These are phyloP conservation scores for Tarsius wallacei DNA, from an alignment of 2,797 vertebrate genomes.

Conservation along the genomic window DNA sequence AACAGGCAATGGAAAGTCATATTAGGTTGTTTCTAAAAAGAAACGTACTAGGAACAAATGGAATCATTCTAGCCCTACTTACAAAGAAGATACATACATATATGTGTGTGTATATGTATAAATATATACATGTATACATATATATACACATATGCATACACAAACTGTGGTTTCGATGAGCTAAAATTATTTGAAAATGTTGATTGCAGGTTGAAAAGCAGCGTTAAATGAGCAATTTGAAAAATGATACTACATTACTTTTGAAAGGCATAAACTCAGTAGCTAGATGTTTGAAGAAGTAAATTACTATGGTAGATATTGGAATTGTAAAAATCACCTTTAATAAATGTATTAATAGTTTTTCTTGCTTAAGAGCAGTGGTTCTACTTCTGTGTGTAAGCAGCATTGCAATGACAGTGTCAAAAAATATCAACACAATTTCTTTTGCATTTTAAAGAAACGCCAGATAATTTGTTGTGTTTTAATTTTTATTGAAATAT, in stretches of 20 bases:
- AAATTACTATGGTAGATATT: background rate
- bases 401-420: background rate
- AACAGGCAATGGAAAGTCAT: background rate
- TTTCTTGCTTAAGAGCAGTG: background rate
- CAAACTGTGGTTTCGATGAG: background rate
- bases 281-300: background rate
- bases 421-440: background rate
- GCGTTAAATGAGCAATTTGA: background rate
- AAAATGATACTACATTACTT: background rate
- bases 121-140: no score
- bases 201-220: background rate
- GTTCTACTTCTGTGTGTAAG: background rate
- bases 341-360: background rate
- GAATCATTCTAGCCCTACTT: background rate
- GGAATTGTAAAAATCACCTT: background rate
- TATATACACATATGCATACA: background rate
- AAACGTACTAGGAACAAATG: background rate
- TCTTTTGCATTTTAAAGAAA: constrained; percentile 15
- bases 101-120: no score
- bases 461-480: background rate
- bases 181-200: constrained; percentile 22
- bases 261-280: background rate
- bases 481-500: background rate
- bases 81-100: background rate
- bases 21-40: background rate